Evolutionary conservation across 92 coral and sea anemone species (phyloP), one percentile per base, ranked within the genome.

Genomic region (Heliopora coerulea): DNA sequence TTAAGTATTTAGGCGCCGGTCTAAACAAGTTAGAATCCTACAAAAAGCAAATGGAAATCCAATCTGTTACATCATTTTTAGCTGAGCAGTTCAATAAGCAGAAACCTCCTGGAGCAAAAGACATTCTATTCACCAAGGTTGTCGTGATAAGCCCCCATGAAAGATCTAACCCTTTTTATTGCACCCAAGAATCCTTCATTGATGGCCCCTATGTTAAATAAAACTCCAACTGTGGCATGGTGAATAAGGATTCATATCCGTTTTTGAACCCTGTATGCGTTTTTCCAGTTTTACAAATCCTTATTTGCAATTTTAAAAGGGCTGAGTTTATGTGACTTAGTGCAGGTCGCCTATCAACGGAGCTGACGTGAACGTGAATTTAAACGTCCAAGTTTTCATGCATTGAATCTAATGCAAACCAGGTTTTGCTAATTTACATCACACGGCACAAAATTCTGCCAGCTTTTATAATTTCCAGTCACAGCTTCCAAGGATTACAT

Each of bases 121-220:
- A 70, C n/a, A 54, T 70, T 23, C 54, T 54, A 31, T 70, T 70
- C n/a, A 70, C 77, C n/a, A 70, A 70, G 35, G 77, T 70, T 50
- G 63, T 54, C 19, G 77, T 70, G 33, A 32, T 70, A 37, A 70
- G 77, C 21, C 63, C 54, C 32, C 50, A 23, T 54, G 63, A 33
- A 3, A 52, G 77, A 52, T 33, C 77, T 32, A 70, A 52, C 32
- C 77, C 77, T 52, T 70, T 70, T 27, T 70, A 70, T 49, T 70
- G 49, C 34, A 52, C 77, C 49, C 77, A 54, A 50, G 77, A 70
- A 54, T 63, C 77, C 24, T 63, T 70, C 18, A 70, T 70, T n/a
- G 77, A 70, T 31, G 77, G 77, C 54, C 50, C 77, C 18, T 70
- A 70, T 41, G 77, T 70, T 34, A 70, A 70, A 31, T 70, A 52